Percentiles rank a stretch among this genome's conserved stretches.
phyloP scores from a whole-genome alignment of 2,797 vertebrate genomes.

The Alectoris magna region DNA sequence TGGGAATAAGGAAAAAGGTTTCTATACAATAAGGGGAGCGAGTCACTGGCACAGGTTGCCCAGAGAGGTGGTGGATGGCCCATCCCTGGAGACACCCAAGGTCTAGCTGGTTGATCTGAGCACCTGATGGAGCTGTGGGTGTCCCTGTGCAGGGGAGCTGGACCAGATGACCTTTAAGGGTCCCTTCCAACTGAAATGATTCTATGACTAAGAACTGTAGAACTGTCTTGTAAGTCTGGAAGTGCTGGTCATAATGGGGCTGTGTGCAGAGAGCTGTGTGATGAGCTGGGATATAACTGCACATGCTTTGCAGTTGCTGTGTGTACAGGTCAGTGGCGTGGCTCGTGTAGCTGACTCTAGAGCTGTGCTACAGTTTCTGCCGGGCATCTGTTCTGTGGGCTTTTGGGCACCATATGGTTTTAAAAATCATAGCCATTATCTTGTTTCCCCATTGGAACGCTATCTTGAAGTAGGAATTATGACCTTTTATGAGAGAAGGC shows the following conservation, averaged over 20 bases:
- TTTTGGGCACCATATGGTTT: accelerated
- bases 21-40: not conserved
- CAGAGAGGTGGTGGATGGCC: not conserved
- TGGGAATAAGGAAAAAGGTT: not conserved
- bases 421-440: not conserved
- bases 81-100: not conserved
- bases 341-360: not conserved
- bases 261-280: not conserved
- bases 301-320: accelerated
- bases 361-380: not conserved
- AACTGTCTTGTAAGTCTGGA: not conserved
- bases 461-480: not conserved
- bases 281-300: not conserved
- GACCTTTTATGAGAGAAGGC: not conserved
- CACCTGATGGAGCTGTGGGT: not conserved
- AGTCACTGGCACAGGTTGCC: not conserved
- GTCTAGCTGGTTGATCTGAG: not conserved
- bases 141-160: not conserved
- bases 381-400: not conserved
- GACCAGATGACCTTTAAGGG: not conserved
- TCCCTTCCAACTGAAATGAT: not conserved
- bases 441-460: not conserved
- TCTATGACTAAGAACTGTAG: not conserved
- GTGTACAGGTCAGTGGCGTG: not conserved
- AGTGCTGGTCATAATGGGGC: not conserved